Conservation (phyloP, 2,888 invertebrate species). For the Seira ritae region DNA sequence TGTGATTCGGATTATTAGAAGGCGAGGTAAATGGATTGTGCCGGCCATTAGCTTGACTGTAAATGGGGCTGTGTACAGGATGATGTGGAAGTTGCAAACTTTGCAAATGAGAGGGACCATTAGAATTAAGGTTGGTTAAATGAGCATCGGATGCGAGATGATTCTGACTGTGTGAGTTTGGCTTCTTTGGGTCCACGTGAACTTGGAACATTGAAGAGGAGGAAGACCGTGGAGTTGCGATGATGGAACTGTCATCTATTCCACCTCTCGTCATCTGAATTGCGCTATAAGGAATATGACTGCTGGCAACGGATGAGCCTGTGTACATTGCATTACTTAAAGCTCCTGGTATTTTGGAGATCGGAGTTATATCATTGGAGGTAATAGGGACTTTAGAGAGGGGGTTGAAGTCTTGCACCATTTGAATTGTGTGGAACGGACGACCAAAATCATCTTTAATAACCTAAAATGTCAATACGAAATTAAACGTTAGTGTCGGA, state of each 20-base stretch:
- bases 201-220: conserved; percentile 52
- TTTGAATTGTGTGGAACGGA: conserved; percentile 67
- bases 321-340: conserved; percentile 62
- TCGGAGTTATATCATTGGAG: conserved; percentile 59
- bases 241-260: conserved; percentile 30
- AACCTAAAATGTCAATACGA: conserved; percentile 32
- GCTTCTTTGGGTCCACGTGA: conserved; percentile 31
- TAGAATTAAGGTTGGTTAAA: not conserved
- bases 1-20: conserved; percentile 41
- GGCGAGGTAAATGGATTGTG: conserved; percentile 59
- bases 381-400: conserved; percentile 52
- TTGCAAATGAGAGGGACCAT: conserved; percentile 2
- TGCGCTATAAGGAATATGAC: conserved; percentile 32
- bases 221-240: conserved; percentile 30
- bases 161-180: not conserved
- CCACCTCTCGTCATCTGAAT: conserved; percentile 34
- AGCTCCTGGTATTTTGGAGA: conserved; percentile 56
- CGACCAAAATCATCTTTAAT: conserved; percentile 71
- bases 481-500: no score
- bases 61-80: conserved; percentile 38
- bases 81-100: conserved; percentile 28
- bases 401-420: conserved; percentile 63
- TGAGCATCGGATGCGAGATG: not conserved
- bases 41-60: conserved; percentile 22
- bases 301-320: conserved; percentile 57